Evolutionary conservation across 2,797 vertebrate genomes (phyloP).

Genomic region (Brotula barbata): DNA sequence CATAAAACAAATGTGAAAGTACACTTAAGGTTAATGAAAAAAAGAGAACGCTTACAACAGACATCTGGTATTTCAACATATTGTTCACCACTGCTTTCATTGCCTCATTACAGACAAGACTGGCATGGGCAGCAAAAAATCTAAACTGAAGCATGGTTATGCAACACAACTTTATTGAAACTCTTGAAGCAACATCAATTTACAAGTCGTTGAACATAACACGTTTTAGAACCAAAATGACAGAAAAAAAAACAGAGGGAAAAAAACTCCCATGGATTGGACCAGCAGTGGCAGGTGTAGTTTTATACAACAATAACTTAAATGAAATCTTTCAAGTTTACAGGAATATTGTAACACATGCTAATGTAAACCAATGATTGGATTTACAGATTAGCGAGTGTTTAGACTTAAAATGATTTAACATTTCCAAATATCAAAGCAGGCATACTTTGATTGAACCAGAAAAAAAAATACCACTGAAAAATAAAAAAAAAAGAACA

Average conservation of each 20-base stretch:
- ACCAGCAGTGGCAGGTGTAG: slow-evolving; percentile 79
- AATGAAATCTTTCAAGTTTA: slow-evolving; percentile 84
- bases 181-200: slow-evolving; percentile 83
- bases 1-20: too few relatives aligned
- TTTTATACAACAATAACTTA: slow-evolving; percentile 81
- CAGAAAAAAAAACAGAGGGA: slow-evolving; percentile 56
- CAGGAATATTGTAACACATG: slow-evolving; percentile 81
- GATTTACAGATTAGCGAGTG: slow-evolving; percentile 71
- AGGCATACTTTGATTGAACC: slow-evolving; percentile 69
- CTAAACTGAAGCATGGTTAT: slow-evolving; percentile 58
- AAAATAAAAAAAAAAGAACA: slow-evolving; percentile 56
- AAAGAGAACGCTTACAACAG: too few relatives aligned
- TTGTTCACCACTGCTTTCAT: not conserved
- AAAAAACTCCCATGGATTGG: slow-evolving; percentile 68
- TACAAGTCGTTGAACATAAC: slow-evolving; percentile 79
- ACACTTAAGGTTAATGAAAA: too few relatives aligned
- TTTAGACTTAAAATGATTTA: slow-evolving; percentile 70
- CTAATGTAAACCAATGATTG: slow-evolving; percentile 65
- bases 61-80: too few relatives aligned
- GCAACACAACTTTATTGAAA: slow-evolving; percentile 88
- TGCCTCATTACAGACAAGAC: not conserved
- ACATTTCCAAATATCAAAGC: slow-evolving; percentile 73
- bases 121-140: slow-evolving; percentile 15
- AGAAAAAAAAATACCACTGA: slow-evolving; percentile 69
- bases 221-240: slow-evolving; percentile 72